These are phyloP conservation scores for Galendromus occidentalis DNA, from an alignment of 1,140 invertebrate genomes.

Conservation along the genomic window DNA sequence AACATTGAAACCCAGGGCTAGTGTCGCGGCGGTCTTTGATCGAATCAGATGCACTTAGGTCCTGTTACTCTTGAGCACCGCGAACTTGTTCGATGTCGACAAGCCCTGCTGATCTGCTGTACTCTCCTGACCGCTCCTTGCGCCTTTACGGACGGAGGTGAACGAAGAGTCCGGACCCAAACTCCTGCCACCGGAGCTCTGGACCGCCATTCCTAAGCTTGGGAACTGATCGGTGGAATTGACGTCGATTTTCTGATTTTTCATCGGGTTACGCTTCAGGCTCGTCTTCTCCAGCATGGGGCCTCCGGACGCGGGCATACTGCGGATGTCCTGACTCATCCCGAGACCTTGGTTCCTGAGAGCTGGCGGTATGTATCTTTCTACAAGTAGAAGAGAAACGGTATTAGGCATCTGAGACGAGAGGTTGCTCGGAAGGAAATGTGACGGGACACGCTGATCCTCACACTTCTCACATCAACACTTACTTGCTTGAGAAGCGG, in stretches of 20 bases:
- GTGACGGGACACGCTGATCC: no score
- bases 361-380: background rate
- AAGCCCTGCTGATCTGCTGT: background rate
- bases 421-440: no score
- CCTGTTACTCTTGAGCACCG: background rate
- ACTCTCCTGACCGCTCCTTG: background rate
- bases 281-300: background rate
- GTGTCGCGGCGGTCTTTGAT: no score
- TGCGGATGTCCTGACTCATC: no score
- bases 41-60: no score
- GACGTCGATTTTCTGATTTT: background rate
- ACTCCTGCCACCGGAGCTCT: background rate
- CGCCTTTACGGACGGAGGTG: constrained; percentile 1
- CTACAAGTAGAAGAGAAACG: background rate
- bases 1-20: no score
- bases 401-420: no score
- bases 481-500: no score
- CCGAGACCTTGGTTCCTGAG: background rate
- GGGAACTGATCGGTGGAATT: constrained; percentile 4
- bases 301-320: background rate
- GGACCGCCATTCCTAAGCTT: background rate
- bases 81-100: background rate
- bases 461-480: no score
- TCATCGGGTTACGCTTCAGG: background rate
- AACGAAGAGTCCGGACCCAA: background rate